Percentiles rank a stretch among this genome's conserved stretches.
These are phyloP conservation scores for mouse (Mus musculus) DNA, from an alignment of 2,113 vertebrate genomes.

Conservation along the genomic window GRCm39 chr9:43548001-43548500, in stretches of 20 bases:
- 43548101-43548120: neutral
- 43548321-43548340: neutral
- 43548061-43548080: neutral
- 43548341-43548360: neutral
- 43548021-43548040: neutral
- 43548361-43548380: neutral
- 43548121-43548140: neutral
- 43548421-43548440: neutral
- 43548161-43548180: neutral
- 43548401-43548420: neutral
- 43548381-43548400: neutral
- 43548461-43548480: neutral
- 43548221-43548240: neutral
- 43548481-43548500: no score
- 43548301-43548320: no score
- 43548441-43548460: neutral
- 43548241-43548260: neutral
- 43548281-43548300: neutral
- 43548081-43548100: neutral
- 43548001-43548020: neutral
- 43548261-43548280: neutral
- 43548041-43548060: neutral
- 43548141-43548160: constrained; percentile 2
- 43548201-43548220: neutral
- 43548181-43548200: constrained; percentile 42